These are phyloP conservation scores for Clavelina lepadiformis DNA, from an alignment of 23 tunicate genomes.

Conservation along the genomic window DNA sequence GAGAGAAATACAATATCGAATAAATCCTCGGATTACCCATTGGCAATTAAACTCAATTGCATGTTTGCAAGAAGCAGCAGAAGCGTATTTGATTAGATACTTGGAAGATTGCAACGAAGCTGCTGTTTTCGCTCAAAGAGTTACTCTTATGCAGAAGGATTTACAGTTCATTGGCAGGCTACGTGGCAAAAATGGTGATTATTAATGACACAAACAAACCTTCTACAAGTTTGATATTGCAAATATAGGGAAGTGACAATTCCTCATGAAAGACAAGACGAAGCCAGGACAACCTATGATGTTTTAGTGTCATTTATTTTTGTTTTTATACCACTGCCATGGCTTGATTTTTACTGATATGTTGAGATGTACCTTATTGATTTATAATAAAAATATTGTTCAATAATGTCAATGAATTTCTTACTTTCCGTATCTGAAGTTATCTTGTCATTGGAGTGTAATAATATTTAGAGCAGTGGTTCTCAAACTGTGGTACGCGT, in stretches of 20 bases:
- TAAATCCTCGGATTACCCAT: slow-evolving; percentile 32
- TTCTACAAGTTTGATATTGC: neutral
- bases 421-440: no score
- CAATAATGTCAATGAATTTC: no score
- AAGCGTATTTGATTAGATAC: slow-evolving; percentile 37
- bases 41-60: slow-evolving; percentile 37
- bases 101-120: slow-evolving; percentile 47
- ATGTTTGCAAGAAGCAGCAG: slow-evolving; percentile 49
- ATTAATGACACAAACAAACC: neutral
- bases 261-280: no score
- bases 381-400: no score
- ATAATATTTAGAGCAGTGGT: no score
- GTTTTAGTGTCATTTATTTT: neutral
- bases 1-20: slow-evolving; percentile 26
- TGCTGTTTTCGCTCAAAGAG: slow-evolving; percentile 21
- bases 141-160: slow-evolving; percentile 45
- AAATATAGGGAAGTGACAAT: no score
- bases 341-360: neutral
- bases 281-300: no score
- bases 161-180: slow-evolving; percentile 21
- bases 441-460: no score
- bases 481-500: no score
- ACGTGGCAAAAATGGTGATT: slow-evolving; percentile 16
- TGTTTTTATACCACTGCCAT: neutral
- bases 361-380: neutral